phyloP scores from a whole-genome alignment of 1,140 invertebrate genomes.

The Leucophenga varia region DNA sequence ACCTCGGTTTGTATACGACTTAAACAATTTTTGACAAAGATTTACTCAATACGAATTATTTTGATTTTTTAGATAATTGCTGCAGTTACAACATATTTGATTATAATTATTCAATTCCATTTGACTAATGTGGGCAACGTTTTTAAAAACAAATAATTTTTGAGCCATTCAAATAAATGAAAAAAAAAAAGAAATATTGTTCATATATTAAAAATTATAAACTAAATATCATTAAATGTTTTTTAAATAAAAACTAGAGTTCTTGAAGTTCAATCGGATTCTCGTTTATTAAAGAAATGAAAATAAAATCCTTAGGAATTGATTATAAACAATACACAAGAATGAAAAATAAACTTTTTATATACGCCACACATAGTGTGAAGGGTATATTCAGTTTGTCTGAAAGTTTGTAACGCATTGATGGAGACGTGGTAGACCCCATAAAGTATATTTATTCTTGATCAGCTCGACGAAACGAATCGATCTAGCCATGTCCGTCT shows the following conservation, averaged over 20 bases:
- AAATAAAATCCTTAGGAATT: not conserved
- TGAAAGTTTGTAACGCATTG: too few relatives aligned
- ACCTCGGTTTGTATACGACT: constrained; percentile 21
- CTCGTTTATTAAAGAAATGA: not conserved
- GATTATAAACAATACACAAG: not conserved
- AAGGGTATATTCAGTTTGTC: too few relatives aligned
- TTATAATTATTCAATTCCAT: constrained; percentile 25
- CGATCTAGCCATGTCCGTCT: too few relatives aligned
- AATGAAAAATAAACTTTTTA: not conserved
- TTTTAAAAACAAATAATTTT: not conserved
- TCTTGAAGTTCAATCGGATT: not conserved
- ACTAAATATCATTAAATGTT: too few relatives aligned
- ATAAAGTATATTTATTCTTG: too few relatives aligned
- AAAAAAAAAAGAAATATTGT: too few relatives aligned
- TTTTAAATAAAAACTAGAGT: not conserved
- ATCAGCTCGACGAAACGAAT: too few relatives aligned
- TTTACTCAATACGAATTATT: not conserved
- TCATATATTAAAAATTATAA: too few relatives aligned
- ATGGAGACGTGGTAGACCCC: too few relatives aligned
- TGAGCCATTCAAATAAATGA: too few relatives aligned
- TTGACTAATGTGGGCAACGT: not conserved
- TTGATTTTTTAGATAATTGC: constrained; percentile 18
- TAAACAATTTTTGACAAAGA: not conserved
- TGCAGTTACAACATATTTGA: constrained; percentile 19
- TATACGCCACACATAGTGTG: too few relatives aligned